phyloP scores from a whole-genome alignment of 2,797 vertebrate species.

The Gymnothorax javanicus region DNA sequence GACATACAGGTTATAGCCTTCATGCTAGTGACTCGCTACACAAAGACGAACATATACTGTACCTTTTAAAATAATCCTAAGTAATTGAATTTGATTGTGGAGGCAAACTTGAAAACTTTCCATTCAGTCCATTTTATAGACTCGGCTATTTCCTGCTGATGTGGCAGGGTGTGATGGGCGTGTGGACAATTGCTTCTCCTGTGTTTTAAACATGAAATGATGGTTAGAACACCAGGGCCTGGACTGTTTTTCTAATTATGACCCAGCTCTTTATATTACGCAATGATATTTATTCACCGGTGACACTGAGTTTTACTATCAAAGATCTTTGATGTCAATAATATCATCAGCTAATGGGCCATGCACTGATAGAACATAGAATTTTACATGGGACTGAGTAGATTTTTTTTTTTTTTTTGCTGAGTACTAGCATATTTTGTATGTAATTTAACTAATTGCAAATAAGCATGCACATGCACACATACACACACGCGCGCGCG shows the following conservation, averaged over 20 bases:
- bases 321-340: background rate
- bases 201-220: background rate
- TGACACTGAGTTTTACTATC: too few species aligned
- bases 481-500: too few species aligned
- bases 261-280: too few species aligned
- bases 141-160: background rate
- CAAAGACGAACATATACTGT: background rate
- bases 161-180: too few species aligned
- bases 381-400: background rate
- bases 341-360: background rate
- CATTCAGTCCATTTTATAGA: background rate
- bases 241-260: too few species aligned
- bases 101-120: background rate
- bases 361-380: background rate
- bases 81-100: background rate
- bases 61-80: background rate
- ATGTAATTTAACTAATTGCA: background rate
- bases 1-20: background rate
- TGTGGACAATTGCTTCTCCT: background rate
- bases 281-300: too few species aligned
- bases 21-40: background rate
- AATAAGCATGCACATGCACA: background rate
- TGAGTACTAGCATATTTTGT: too few species aligned
- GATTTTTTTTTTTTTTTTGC: background rate
- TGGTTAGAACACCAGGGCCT: background rate